A percentile compares a stretch with the other conserved stretches of the same genome.
Conservation (phyloP, 1,140 invertebrate genomes). For the Drosophila lowei region DNA sequence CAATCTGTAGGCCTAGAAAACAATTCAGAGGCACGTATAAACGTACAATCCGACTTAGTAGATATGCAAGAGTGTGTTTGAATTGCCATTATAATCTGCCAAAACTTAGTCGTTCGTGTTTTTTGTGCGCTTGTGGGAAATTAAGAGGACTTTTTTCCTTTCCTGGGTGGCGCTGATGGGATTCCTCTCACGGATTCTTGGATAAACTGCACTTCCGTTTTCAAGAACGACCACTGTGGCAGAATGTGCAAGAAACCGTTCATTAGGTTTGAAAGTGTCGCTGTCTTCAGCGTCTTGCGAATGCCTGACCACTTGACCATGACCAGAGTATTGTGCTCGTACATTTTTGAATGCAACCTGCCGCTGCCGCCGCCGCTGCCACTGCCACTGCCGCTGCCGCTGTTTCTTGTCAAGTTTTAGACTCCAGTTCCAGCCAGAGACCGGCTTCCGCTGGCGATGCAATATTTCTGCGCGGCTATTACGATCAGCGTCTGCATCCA, state of each 20-base stretch:
- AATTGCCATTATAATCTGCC: too few species aligned
- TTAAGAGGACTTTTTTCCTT: not conserved
- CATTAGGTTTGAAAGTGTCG: slow-evolving; percentile 17
- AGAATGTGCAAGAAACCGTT: slow-evolving; percentile 20
- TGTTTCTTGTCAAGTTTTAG: not conserved
- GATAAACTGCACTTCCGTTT: not conserved
- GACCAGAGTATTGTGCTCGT: slow-evolving; percentile 45
- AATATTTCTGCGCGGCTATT: slow-evolving; percentile 54
- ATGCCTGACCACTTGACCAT: slow-evolving; percentile 60
- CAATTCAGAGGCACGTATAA: not conserved
- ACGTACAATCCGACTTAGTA: too few species aligned
- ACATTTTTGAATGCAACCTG: slow-evolving; percentile 22
- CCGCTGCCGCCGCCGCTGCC: not conserved
- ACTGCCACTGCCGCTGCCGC: too few species aligned
- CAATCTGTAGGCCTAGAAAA: slow-evolving; percentile 7
- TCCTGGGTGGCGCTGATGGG: not conserved
- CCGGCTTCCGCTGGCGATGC: slow-evolving; percentile 31
- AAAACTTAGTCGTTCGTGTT: not conserved
- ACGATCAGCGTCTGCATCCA: slow-evolving; percentile 43
- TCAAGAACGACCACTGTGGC: too few species aligned
- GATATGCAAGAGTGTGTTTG: too few species aligned
- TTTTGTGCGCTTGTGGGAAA: not conserved
- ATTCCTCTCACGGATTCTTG: not conserved
- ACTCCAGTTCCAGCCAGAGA: slow-evolving; percentile 1
- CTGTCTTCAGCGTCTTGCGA: slow-evolving; percentile 35